Conservation (phyloP, 2,113 vertebrate genomes). For the Pomatostomus ruficeps region DNA sequence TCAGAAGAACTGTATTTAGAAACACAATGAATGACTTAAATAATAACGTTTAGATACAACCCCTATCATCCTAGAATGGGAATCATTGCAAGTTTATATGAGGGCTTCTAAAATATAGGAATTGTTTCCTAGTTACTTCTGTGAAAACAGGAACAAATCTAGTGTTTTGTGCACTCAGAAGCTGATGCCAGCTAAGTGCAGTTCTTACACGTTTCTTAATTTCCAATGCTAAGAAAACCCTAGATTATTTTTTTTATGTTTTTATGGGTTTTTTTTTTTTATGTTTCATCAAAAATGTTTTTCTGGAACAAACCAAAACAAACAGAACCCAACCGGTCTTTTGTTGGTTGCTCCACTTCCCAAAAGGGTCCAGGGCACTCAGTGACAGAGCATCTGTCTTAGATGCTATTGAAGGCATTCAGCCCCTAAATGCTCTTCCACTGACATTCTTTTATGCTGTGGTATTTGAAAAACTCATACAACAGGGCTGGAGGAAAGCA, state of each 20-base stretch:
- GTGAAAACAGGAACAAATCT: neutral
- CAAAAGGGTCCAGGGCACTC: neutral
- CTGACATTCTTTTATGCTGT: conserved; percentile 3
- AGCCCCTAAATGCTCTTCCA: neutral
- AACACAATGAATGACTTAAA: neutral
- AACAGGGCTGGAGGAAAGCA: neutral
- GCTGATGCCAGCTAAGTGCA: neutral
- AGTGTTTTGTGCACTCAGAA: neutral
- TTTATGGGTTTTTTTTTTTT: neutral
- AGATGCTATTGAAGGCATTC: conserved; percentile 13
- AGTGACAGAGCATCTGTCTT: conserved; percentile 11
- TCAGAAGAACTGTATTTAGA: neutral
- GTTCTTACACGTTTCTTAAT: neutral
- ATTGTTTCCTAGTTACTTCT: neutral
- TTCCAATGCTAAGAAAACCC: neutral
- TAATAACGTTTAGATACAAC: neutral
- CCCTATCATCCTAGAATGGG: neutral
- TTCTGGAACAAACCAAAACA: conserved; percentile 48
- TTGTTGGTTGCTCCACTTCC: neutral
- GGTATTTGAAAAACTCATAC: conserved; percentile 35
- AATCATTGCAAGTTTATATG: neutral
- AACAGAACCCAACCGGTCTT: neutral
- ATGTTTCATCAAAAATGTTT: conserved; percentile 25
- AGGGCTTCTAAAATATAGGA: neutral
- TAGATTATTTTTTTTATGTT: neutral